Percentiles rank a stretch among this genome's conserved stretches.
These are phyloP conservation scores for Trichonephila clavipes DNA, from an alignment of 1,140 invertebrate genomes.

Conservation along the genomic window DNA sequence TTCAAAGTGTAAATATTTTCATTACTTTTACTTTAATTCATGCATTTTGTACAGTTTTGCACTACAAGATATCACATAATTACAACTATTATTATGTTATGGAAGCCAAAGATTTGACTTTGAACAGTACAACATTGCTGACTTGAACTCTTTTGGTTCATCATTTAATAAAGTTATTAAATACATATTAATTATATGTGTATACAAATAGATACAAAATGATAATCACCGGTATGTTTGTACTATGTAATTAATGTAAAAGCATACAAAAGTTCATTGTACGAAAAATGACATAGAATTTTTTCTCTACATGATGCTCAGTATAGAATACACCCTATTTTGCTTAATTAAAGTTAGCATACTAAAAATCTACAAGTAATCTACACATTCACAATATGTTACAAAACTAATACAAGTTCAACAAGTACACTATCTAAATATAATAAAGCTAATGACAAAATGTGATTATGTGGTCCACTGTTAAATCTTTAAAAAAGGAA, in stretches of 20 bases:
- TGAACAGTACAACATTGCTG: conserved; percentile 1
- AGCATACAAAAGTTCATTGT: neutral
- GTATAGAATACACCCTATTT: neutral
- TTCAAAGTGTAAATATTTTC: neutral
- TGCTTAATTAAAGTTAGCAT: too few relatives aligned
- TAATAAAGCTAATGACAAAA: too few relatives aligned
- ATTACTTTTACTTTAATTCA: neutral
- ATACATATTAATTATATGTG: neutral
- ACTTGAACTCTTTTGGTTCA: neutral
- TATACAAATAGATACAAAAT: neutral
- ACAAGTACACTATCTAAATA: too few relatives aligned
- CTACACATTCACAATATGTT: too few relatives aligned
- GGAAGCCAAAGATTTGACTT: conserved; percentile 34
- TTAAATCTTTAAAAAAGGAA: too few relatives aligned
- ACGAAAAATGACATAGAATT: neutral
- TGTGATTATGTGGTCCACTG: too few relatives aligned
- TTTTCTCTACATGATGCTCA: neutral
- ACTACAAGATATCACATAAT: conserved; percentile 21
- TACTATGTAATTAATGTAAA: neutral
- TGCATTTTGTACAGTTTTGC: neutral
- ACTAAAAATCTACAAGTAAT: too few relatives aligned
- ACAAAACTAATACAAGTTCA: too few relatives aligned
- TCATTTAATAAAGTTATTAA: neutral
- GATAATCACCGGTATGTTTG: conserved; percentile 11
- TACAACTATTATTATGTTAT: neutral